Percentiles rank a stretch among this genome's conserved stretches.
These are phyloP conservation scores for Orchesella flavescens DNA, from an alignment of 2,888 invertebrate species.

Conservation along the genomic window DNA sequence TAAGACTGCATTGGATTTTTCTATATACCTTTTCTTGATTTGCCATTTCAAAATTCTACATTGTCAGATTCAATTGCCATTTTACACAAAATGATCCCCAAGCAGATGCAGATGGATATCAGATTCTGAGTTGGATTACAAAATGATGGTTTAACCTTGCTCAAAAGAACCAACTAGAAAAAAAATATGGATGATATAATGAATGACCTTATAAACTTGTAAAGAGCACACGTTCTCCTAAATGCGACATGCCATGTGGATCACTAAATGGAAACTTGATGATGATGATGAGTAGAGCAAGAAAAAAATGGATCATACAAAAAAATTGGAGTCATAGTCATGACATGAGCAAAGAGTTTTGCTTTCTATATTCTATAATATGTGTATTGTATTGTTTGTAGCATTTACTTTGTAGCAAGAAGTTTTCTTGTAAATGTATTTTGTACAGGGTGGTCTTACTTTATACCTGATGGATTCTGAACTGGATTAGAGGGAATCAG, in stretches of 20 bases:
- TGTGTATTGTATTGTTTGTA: no score
- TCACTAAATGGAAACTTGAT: slow-evolving; percentile 2
- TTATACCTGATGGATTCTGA: background rate
- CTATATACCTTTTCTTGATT: background rate
- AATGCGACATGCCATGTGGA: slow-evolving; percentile 32
- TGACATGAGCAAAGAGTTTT: slow-evolving; percentile 1
- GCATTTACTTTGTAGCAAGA: no score
- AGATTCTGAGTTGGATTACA: slow-evolving; percentile 11
- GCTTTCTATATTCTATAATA: no score
- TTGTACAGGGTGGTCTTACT: background rate
- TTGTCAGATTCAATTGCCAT: slow-evolving; percentile 39
- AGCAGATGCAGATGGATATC: slow-evolving; percentile 36
- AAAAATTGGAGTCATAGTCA: slow-evolving; percentile 38
- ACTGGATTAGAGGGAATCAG: background rate
- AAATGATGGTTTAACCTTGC: slow-evolving; percentile 2
- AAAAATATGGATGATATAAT: background rate
- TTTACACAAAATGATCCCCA: slow-evolving; percentile 32
- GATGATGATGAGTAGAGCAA: no score
- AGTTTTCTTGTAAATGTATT: background rate
- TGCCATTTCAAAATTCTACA: no score
- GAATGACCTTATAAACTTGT: slow-evolving; percentile 54
- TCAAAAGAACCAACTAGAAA: background rate
- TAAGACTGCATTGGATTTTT: background rate
- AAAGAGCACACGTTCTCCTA: slow-evolving; percentile 39
- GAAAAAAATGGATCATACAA: background rate